Conservation (phyloP, 1,140 invertebrate genomes). For the Apis cerana region DNA sequence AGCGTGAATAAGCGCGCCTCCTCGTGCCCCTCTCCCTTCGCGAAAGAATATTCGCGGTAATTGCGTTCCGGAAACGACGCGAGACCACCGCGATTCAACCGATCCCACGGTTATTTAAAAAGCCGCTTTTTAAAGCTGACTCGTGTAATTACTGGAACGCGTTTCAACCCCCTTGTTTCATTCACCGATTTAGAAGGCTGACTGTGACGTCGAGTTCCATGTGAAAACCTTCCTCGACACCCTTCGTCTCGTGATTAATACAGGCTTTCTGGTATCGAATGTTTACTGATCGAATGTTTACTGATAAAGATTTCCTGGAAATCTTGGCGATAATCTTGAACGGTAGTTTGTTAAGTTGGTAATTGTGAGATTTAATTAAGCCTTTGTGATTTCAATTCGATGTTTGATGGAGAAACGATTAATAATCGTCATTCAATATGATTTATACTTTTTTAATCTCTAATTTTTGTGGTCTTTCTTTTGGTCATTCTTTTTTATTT, state of each 20-base stretch:
- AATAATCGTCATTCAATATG: too few relatives aligned
- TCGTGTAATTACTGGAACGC: conserved; percentile 33
- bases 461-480: too few relatives aligned
- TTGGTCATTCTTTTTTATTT: too few relatives aligned
- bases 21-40: background rate
- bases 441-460: too few relatives aligned
- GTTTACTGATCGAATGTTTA: background rate
- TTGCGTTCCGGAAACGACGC: conserved; percentile 29
- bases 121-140: background rate
- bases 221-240: background rate
- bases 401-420: too few relatives aligned
- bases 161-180: background rate
- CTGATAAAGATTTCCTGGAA: background rate
- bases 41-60: conserved; percentile 42
- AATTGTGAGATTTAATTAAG: too few relatives aligned
- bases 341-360: too few relatives aligned
- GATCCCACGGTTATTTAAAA: conserved; percentile 35
- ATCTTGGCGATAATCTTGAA: background rate
- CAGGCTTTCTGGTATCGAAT: background rate
- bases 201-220: background rate
- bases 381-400: too few relatives aligned
- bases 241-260: background rate
- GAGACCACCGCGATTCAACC: conserved; percentile 14
- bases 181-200: background rate
- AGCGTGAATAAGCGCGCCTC: conserved; percentile 32